phyloP scores from a whole-genome alignment of 1,140 invertebrate genomes.

The Calycopis cecrops region DNA sequence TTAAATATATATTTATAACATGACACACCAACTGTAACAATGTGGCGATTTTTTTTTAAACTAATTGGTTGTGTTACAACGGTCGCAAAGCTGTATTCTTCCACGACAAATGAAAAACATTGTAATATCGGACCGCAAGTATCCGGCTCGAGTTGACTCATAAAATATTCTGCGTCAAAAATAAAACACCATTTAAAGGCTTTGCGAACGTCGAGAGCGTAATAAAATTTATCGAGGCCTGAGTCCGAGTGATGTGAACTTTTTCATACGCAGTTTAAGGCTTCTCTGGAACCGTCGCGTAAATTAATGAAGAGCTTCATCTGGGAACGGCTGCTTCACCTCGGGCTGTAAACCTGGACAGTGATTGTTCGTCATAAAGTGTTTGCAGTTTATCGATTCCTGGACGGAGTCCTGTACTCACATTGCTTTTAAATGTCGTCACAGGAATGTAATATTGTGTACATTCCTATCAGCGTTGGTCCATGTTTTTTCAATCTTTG shows the following conservation, averaged over 20 bases:
- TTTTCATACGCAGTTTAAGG: slow-evolving; percentile 15
- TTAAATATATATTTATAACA: no score
- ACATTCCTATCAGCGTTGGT: no score
- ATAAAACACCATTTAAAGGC: slow-evolving; percentile 40
- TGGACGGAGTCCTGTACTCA: background rate
- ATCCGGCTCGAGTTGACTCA: slow-evolving; percentile 33
- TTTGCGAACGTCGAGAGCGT: slow-evolving; percentile 9
- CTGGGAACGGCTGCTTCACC: slow-evolving; percentile 39
- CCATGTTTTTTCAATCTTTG: no score
- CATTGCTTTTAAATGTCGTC: no score
- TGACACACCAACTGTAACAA: no score
- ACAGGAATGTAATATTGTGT: no score
- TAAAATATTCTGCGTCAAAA: slow-evolving; percentile 54
- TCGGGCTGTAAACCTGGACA: slow-evolving; percentile 40
- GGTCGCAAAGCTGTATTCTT: background rate
- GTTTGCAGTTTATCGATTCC: slow-evolving; percentile 13
- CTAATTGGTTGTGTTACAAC: no score
- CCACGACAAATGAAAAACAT: slow-evolving; percentile 11
- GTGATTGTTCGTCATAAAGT: slow-evolving; percentile 30
- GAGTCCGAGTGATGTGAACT: background rate
- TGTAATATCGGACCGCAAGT: slow-evolving; percentile 13
- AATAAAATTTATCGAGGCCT: slow-evolving; percentile 11
- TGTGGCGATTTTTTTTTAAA: no score
- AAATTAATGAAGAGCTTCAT: slow-evolving; percentile 58
- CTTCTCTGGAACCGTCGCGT: slow-evolving; percentile 51